Percentiles rank a stretch among this genome's conserved stretches.
Conservation (phyloP, 2,888 invertebrate species). For the Sinohyriopsis cumingii region DNA sequence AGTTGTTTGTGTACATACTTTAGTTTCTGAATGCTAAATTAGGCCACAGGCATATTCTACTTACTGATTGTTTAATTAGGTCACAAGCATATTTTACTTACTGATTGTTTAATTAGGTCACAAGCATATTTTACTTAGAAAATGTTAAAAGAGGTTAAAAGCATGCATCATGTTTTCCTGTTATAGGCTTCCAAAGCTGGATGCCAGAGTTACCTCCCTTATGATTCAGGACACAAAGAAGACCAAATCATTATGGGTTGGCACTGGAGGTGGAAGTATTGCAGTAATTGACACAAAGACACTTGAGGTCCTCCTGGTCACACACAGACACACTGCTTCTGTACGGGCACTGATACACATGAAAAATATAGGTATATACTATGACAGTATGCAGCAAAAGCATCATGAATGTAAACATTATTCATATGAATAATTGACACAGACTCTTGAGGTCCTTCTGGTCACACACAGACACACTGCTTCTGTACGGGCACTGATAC, state of each 20-base stretch:
- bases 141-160: too few relatives aligned
- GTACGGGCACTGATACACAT: constrained; percentile 52
- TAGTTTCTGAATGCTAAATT: too few relatives aligned
- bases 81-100: too few relatives aligned
- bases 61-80: too few relatives aligned
- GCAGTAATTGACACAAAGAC: constrained; percentile 53
- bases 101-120: too few relatives aligned
- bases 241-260: constrained; percentile 54
- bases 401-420: too few relatives aligned
- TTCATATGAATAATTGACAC: too few relatives aligned
- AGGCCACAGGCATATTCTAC: too few relatives aligned
- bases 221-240: constrained; percentile 7
- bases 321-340: constrained; percentile 51
- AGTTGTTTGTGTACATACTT: too few relatives aligned
- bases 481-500: constrained; percentile 53
- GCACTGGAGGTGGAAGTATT: constrained; percentile 64
- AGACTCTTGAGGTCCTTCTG: constrained; percentile 41
- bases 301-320: constrained; percentile 40
- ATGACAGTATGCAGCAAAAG: too few relatives aligned
- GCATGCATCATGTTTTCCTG: constrained; percentile 8
- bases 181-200: constrained; percentile 26
- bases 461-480: constrained; percentile 50
- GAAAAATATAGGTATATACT: constrained; percentile 38
- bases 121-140: too few relatives aligned
- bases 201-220: constrained; percentile 30